These are phyloP conservation scores for Actinernus sp. DNA, from an alignment of 92 coral and sea anemone species.

Conservation along the genomic window DNA sequence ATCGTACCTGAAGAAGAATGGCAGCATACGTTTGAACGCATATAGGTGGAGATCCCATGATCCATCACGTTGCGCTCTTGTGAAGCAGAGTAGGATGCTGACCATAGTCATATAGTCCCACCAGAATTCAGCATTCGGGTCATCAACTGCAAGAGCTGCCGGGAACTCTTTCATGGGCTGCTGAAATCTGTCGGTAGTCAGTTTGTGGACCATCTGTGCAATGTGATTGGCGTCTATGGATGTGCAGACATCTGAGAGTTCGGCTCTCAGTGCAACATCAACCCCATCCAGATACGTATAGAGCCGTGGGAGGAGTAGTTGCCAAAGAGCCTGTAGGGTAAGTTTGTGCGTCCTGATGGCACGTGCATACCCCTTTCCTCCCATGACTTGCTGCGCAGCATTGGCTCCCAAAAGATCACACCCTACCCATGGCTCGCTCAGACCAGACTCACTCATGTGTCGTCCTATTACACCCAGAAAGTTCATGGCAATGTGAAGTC, in stretches of 20 bases:
- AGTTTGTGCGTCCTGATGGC: constrained; percentile 54
- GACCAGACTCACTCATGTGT: constrained; percentile 24
- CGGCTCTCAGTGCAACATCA: constrained; percentile 11
- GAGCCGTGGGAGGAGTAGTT: constrained; percentile 29
- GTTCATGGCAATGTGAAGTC: constrained; percentile 57
- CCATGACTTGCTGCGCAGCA: constrained; percentile 31
- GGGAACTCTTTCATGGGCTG: constrained; percentile 10
- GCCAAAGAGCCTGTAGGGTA: constrained; percentile 58
- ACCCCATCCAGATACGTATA: constrained; percentile 14
- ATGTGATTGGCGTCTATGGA: neutral
- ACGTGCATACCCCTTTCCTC: constrained; percentile 45
- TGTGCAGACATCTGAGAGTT: constrained; percentile 5
- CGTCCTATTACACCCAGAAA: constrained; percentile 37
- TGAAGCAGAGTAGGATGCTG: too few relatives aligned
- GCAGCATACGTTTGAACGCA: constrained; percentile 51
- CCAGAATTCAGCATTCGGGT: constrained; percentile 55
- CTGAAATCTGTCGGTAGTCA: constrained; percentile 19
- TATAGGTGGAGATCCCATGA: constrained; percentile 44
- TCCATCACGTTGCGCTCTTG: too few relatives aligned
- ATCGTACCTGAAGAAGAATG: constrained; percentile 54
- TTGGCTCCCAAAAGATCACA: constrained; percentile 4
- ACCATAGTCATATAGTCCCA: constrained; percentile 67
- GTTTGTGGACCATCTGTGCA: constrained; percentile 9
- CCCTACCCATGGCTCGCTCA: constrained; percentile 22
- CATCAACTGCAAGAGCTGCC: constrained; percentile 11